Evolutionary conservation across 1,140 invertebrate genomes (phyloP).

Genomic region (Wasmannia auropunctata): DNA sequence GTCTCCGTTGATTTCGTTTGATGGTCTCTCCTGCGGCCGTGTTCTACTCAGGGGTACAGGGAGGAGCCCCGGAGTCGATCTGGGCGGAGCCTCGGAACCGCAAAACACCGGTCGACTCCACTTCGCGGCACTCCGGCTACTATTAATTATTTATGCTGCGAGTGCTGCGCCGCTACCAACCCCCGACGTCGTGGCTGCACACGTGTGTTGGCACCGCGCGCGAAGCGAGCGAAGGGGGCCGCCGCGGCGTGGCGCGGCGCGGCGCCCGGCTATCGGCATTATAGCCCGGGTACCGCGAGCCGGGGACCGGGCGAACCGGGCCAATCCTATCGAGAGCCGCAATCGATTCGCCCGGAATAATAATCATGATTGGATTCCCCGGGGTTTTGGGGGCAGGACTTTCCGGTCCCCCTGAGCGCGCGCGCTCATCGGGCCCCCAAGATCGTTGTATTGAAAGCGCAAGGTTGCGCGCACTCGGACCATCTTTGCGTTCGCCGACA

Average conservation of each 20-base stretch:
- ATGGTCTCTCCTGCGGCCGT: conserved; percentile 58
- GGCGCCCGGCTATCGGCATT: conserved; percentile 34
- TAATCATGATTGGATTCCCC: conserved; percentile 85
- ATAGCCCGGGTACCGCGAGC: conserved; percentile 34
- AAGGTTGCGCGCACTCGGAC: conserved; percentile 49
- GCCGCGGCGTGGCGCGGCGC: neutral
- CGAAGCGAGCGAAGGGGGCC: conserved; percentile 18
- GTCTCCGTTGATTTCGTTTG: conserved; percentile 60
- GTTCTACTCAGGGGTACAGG: conserved; percentile 77
- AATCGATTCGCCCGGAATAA: conserved; percentile 84
- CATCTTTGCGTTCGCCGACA: conserved; percentile 65
- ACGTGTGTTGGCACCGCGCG: conserved; percentile 57
- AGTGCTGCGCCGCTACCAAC: conserved; percentile 78
- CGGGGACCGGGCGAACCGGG: conserved; percentile 70
- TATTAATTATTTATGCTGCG: conserved; percentile 85
- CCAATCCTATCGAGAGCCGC: conserved; percentile 83
- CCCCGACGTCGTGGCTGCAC: conserved; percentile 52
- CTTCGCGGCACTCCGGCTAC: conserved; percentile 82
- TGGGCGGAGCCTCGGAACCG: conserved; percentile 85
- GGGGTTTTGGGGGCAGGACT: conserved; percentile 79
- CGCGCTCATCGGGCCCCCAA: conserved; percentile 20
- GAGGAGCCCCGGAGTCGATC: conserved; percentile 83
- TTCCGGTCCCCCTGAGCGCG: conserved; percentile 47
- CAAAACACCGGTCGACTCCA: conserved; percentile 83
- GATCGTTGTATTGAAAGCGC: conserved; percentile 57